A percentile compares a stretch with the other conserved stretches of the same genome.
These are phyloP conservation scores for Adelosebastes latens DNA, from an alignment of 2,797 vertebrate species.

Conservation along the genomic window DNA sequence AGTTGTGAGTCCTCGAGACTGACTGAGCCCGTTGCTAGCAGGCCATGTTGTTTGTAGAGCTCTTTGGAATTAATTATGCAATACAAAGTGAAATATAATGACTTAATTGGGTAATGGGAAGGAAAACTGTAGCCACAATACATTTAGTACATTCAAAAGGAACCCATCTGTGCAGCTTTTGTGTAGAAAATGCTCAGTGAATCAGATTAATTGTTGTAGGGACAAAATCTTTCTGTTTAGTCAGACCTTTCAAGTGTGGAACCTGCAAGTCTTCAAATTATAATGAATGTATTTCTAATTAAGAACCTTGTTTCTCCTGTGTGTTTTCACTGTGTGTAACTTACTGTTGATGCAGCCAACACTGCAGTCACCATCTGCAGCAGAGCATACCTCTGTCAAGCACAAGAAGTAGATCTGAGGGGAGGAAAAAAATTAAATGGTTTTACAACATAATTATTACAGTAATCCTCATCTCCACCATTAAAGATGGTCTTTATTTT, in stretches of 20 bases:
- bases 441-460: background rate
- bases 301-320: too few relatives aligned
- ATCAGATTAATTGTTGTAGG: background rate
- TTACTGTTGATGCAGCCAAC: conserved; percentile 51
- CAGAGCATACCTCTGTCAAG: conserved; percentile 58
- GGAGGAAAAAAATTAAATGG: background rate
- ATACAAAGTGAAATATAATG: background rate
- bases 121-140: background rate
- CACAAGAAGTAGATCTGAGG: conserved; percentile 69
- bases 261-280: background rate
- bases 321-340: background rate
- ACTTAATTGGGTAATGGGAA: background rate
- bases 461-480: background rate
- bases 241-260: background rate
- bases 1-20: background rate
- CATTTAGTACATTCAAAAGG: background rate
- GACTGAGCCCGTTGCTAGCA: background rate
- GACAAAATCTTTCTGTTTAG: background rate
- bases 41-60: background rate
- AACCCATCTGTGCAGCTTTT: background rate
- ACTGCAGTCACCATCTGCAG: conserved; percentile 41
- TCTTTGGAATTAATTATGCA: background rate
- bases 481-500: background rate
- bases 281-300: background rate
- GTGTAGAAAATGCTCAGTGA: background rate